Percentiles rank a stretch among this genome's conserved stretches.
Evolutionary conservation across 2,797 vertebrate species (phyloP).

Genomic region (Holocentrus rufus): DNA sequence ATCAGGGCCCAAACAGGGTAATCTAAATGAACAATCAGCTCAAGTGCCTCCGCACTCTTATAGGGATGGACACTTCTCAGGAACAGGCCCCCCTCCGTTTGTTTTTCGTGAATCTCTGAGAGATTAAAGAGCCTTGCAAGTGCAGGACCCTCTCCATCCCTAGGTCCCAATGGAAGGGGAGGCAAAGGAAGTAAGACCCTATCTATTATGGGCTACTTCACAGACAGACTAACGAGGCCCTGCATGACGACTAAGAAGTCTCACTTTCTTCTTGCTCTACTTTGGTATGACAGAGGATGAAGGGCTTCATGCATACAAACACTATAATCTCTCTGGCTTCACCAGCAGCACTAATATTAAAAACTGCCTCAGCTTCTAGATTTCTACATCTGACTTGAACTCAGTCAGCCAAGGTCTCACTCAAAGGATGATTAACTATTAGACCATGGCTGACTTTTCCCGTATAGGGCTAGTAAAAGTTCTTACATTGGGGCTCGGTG

Average conservation of each 20-base stretch:
- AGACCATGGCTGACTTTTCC: neutral
- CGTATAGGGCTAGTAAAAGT: neutral
- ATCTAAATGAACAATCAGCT: constrained; percentile 49
- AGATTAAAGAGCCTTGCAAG: constrained; percentile 47
- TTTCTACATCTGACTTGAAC: constrained; percentile 1
- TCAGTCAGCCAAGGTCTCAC: neutral
- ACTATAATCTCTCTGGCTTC: constrained; percentile 12
- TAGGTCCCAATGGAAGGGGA: constrained; percentile 6
- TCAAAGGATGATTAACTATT: neutral
- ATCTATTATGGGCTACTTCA: neutral
- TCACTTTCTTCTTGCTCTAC: constrained; percentile 41
- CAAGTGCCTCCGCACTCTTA: constrained; percentile 27
- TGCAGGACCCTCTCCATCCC: constrained; percentile 34
- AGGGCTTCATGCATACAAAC: constrained; percentile 30
- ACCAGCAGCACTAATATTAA: constrained; percentile 23
- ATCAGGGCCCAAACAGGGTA: constrained; percentile 15
- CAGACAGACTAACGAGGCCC: constrained; percentile 65
- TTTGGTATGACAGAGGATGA: constrained; percentile 27
- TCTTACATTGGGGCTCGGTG: constrained; percentile 92
- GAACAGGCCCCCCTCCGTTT: constrained; percentile 40
- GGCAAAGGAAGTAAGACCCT: constrained; percentile 13
- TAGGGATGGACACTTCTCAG: constrained; percentile 34
- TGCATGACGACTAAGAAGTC: constrained; percentile 38
- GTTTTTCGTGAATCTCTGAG: constrained; percentile 21
- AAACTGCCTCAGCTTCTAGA: constrained; percentile 25